Base-by-base conservation (phyloP, 92 coral and sea anemone genomes). In the Epizoanthus stellaris region DNA sequence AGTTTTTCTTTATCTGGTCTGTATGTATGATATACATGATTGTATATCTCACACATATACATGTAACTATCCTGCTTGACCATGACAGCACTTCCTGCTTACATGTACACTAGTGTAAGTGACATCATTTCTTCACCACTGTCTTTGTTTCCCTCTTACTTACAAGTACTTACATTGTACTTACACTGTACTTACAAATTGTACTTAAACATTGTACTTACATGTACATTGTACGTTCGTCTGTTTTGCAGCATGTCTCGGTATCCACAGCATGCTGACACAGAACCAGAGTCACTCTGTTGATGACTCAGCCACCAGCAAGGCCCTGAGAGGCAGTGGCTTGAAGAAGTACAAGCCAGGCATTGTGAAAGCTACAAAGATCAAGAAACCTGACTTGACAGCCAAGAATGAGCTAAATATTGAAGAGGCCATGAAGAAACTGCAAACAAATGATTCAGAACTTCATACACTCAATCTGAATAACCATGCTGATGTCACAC, bases 301-400 rank as follows among this genome's bases (percentile, higher is more conserved):
- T 65, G 98, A 96, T 21, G 95, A 89, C 40, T 89, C 75, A 67
- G 80, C 89, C 14, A 84, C 95, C 76, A 98, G 97, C 11, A 93
- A 95, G 64, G 88, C 92, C 4, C 86, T 96, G 20, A 88, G 94
- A 74, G 98, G 98, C 23, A 94, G 98, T 52, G 98, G 98, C 38
- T 82, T 96, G 25, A 94, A 94, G 92, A 94, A 92, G 70, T 92
- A 93, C 87, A 96, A 93, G 42, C 98, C 98, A 70, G 98, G 98
- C 38, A 77, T 96, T 83, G 98, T 95, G 4, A 94, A 89, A 74
- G 96, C 92, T 14, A 82, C 96, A 16, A 96, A 92, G 77, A 62
- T 89, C 30, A 94, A 94, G 69, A 96, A 96, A 81, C 89, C 94
- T n/a, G 98, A 92, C 68, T 86, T 96, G 20, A 96, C 98, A 25